Evolutionary conservation across 1,140 invertebrate genomes (phyloP), one percentile per base, ranked within the genome.

Genomic region (Danaus plexippus): DNA sequence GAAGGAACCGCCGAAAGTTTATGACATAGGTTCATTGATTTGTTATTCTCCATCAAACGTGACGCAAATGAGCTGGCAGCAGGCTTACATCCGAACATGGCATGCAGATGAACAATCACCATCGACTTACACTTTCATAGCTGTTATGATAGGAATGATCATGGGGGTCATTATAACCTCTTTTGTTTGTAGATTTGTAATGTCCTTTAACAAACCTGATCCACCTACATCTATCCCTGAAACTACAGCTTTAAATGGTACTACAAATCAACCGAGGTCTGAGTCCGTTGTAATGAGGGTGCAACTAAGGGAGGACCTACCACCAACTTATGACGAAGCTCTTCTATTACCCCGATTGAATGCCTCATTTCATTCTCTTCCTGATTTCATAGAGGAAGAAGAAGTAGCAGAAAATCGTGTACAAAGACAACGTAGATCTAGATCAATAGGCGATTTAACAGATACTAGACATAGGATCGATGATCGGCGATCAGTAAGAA

Each of bases 321-420:
- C 92, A 46, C 93, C 93, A 0, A 92, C 87, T 15, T 94, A 94
- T 63, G 91, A 91, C 54, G 92, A 94, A 72, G 93, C 92, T 0
- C 74, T 94, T 15, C 79, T 90, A 11, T 91, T 94, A 89, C 91
- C 92, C 12, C 89, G 90, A 53, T 66, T 91, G 49, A 89, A 89
- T 58, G 73, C 88, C 1, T 91, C 90, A 0, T 90, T 89, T 65
- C 88, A 90, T 61, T 92, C 90, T 10, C 75, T 92, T 64, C 72
- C 88, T 42, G 90, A 89, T 53, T 88, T 73, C 69, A 81, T 85
- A 2, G 80, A 85, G 22, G 73, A 80, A 47, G 69, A 73, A 18
- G 71, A 72, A 13, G 65, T 61, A 32, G 41, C 44, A 57, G 1
- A 54, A 32, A 32, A 18, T 43, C 58, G 62, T 51, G 57, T 43